These are phyloP conservation scores for Brachyopa scutellaris DNA, from an alignment of 2,888 invertebrate species.

Conservation along the genomic window DNA sequence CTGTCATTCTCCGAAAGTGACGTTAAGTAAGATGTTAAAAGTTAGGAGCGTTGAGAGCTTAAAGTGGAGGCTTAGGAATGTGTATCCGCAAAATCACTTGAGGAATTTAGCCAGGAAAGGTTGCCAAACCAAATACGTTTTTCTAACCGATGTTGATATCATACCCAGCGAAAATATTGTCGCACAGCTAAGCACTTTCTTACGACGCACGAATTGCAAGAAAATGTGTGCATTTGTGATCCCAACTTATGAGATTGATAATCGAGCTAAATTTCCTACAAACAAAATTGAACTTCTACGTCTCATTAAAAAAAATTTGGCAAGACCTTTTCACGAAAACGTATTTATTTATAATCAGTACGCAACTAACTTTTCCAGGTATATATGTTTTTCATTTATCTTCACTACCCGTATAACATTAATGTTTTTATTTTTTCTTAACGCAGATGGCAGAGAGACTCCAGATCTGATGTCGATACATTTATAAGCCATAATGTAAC, in stretches of 20 bases:
- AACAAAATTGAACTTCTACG: conserved; percentile 90
- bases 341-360: conserved; percentile 96
- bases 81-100: conserved; percentile 95
- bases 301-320: conserved; percentile 89
- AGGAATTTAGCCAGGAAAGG: conserved; percentile 93
- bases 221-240: conserved; percentile 92
- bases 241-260: conserved; percentile 94
- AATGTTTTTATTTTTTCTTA: neutral
- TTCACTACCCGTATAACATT: too few relatives aligned
- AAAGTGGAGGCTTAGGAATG: conserved; percentile 88
- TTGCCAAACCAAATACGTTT: conserved; percentile 90
- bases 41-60: conserved; percentile 85
- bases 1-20: conserved; percentile 87
- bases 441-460: conserved; percentile 57
- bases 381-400: conserved; percentile 6
- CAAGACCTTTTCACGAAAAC: conserved; percentile 94
- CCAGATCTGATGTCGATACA: conserved; percentile 83
- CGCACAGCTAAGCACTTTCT: conserved; percentile 87
- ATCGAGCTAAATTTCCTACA: conserved; percentile 89
- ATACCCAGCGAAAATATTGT: conserved; percentile 90
- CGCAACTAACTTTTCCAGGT: conserved; percentile 94
- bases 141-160: conserved; percentile 94
- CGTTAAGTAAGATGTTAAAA: conserved; percentile 84
- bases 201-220: conserved; percentile 83
- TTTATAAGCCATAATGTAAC: conserved; percentile 93